Evolutionary conservation across 1,140 invertebrate genomes (phyloP).

Genomic region (Temnothorax curvispinosus): DNA sequence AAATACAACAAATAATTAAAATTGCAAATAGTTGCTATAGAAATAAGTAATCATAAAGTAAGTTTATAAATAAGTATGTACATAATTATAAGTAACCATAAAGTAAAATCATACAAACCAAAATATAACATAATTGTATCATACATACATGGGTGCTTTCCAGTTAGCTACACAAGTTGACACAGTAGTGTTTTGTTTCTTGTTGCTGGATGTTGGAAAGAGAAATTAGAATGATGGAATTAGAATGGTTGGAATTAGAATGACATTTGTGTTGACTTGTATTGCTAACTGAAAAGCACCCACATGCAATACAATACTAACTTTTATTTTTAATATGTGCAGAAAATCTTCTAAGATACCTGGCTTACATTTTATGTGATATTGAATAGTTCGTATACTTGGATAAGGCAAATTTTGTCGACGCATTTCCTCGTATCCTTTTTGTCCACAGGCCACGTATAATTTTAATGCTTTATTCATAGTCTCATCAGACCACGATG

Average conservation of each 20-base stretch:
- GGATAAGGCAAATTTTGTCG: neutral
- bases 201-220: no score
- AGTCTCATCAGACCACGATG: neutral
- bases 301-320: neutral
- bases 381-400: neutral
- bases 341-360: neutral
- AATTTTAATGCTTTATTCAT: neutral
- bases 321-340: neutral
- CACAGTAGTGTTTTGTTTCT: no score
- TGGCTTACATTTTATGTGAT: conserved; percentile 9
- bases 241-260: no score
- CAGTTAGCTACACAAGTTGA: no score
- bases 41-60: no score
- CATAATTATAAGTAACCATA: no score
- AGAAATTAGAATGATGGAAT: no score
- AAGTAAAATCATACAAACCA: no score
- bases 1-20: neutral
- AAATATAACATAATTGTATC: no score
- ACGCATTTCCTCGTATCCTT: neutral
- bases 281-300: neutral
- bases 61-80: neutral
- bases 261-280: no score
- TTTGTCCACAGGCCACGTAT: neutral
- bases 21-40: neutral
- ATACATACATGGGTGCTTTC: no score